Evolutionary conservation across 2,113 vertebrate genomes (phyloP).

Genomic region (Phaethornis superciliosus): DNA sequence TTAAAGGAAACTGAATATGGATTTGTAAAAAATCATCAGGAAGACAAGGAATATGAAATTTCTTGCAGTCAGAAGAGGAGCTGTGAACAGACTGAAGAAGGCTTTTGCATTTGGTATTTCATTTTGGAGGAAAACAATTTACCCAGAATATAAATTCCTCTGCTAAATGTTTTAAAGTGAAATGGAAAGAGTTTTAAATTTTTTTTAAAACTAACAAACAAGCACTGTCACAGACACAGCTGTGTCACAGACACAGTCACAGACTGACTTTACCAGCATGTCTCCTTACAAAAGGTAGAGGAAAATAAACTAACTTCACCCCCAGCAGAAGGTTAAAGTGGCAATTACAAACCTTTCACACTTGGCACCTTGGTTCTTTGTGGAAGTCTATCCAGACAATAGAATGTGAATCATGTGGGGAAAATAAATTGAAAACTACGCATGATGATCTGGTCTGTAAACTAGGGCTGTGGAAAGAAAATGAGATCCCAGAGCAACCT

Average conservation of each 20-base stretch:
- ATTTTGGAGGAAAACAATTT: neutral
- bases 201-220: neutral
- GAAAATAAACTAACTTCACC: neutral
- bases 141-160: neutral
- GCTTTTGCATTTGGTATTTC: neutral
- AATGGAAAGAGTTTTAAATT: neutral
- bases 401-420: neutral
- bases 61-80: neutral
- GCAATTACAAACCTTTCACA: neutral
- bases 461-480: neutral
- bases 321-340: neutral
- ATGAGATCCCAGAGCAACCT: neutral
- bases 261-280: neutral
- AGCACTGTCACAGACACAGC: neutral
- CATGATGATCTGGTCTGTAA: neutral
- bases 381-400: neutral
- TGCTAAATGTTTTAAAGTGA: neutral
- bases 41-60: neutral
- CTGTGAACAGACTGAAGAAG: neutral
- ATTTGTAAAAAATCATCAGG: neutral
- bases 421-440: neutral
- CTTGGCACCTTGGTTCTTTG: neutral
- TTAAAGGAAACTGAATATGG: neutral
- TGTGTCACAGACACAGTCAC: neutral
- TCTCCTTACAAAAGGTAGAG: neutral